phyloP scores from a whole-genome alignment of 2,113 vertebrate species.

The Microtus pennsylvanicus region DNA sequence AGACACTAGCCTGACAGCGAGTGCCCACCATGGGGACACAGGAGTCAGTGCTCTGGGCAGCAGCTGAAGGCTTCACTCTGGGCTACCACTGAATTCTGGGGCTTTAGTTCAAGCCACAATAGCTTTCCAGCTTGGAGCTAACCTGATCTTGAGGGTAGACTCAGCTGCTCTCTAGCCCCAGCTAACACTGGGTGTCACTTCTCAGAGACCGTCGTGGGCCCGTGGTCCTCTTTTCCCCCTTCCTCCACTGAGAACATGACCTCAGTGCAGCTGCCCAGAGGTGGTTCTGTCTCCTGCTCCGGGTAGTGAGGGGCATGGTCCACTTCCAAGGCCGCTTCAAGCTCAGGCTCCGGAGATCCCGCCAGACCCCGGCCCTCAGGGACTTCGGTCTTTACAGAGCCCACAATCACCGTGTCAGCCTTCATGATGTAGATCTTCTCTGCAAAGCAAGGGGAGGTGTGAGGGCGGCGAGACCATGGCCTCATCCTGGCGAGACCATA shows the following conservation, averaged over 20 bases:
- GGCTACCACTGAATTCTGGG: neutral
- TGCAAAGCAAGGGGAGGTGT: slow-evolving; percentile 43
- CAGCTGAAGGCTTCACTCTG: neutral
- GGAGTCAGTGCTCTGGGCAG: neutral
- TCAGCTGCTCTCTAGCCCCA: neutral
- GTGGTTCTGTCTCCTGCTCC: slow-evolving; percentile 77
- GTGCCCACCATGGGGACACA: neutral
- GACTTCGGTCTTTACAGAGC: slow-evolving; percentile 54
- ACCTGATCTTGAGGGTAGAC: neutral
- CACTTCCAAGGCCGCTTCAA: slow-evolving; percentile 34
- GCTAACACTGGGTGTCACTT: slow-evolving; percentile 60
- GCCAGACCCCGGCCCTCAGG: slow-evolving; percentile 22
- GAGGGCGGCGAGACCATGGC: neutral
- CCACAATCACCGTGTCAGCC: slow-evolving; percentile 78
- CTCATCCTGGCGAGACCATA: neutral
- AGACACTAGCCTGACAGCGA: neutral
- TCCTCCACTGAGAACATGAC: slow-evolving; percentile 80
- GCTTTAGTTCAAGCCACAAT: neutral
- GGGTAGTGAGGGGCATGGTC: slow-evolving; percentile 74
- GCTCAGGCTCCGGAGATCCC: accelerated
- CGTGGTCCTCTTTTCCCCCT: slow-evolving; percentile 69
- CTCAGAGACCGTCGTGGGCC: neutral
- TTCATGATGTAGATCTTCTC: slow-evolving; percentile 84
- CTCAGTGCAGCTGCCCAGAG: slow-evolving; percentile 38
- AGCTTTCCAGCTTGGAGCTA: neutral